Evolutionary conservation across 2,797 vertebrate species (phyloP), one percentile per base, ranked within the genome.

Genomic region (Peromyscus aztecus): DNA sequence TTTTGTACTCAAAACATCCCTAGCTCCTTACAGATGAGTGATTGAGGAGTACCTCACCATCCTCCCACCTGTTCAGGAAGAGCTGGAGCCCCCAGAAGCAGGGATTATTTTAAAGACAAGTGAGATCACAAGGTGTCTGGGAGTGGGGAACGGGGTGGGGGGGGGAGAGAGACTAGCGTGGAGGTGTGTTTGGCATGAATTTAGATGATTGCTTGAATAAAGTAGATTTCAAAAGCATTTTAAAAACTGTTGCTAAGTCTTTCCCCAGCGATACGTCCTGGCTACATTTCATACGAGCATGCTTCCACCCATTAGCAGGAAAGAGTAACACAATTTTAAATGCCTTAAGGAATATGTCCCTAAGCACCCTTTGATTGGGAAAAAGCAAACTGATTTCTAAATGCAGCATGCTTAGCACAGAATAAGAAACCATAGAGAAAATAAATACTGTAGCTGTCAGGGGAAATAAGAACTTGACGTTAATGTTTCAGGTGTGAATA

Each of bases 1-100:
- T 97, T 94, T 57, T 83, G 24, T 93, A 57, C 92, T 96, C 82
- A 87, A 94, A 97, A 96, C 96, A 96, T 90, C 92, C 94, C 82
- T 23, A 4, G 69, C 92, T 92, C 82, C 19, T 61, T 77, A 78
- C 84, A 76, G 88, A 89, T 16, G 81, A 96, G 31, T 92, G 95
- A 96, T 27, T 83, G 91, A 89, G 85, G 76, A 80, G 73, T 40
- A 57, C 78, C 0, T 6, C 7, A 1, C 40, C 21, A 17, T 81
- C 78, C 90, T 92, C 96, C 95, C 78, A 94, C 96, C 90, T 94
- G 85, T 75, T 83, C 78, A 31, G 82, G 40, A 92, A 29, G 80
- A 82, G 91, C 83, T 61, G 84, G 94, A 92, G 43, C 67, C 59
- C 90, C 82, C 85, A 84, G 73, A 34, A 89, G 83, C 57, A 75